phyloP scores from a whole-genome alignment of 2,888 invertebrate species.

The Lissocephala sabroskyi region DNA sequence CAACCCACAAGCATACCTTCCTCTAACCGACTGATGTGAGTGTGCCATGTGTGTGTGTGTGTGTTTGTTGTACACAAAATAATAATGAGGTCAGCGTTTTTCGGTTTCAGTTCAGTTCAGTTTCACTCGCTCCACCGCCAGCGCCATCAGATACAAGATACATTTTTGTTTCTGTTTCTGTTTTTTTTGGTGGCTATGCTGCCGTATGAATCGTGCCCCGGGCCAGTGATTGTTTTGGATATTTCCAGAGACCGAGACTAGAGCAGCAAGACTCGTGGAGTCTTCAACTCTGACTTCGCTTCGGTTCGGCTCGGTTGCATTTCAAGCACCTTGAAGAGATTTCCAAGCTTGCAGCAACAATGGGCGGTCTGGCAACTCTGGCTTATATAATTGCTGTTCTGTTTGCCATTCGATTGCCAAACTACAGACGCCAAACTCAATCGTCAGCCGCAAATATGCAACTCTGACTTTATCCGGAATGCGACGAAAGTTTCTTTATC shows the following conservation, averaged over 20 bases:
- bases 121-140: no score
- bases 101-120: constrained; percentile 30
- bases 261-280: constrained; percentile 24
- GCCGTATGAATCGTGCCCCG: not conserved
- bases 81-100: constrained; percentile 60
- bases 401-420: constrained; percentile 18
- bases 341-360: constrained; percentile 34
- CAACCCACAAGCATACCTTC: no score
- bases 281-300: no score
- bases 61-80: constrained; percentile 38
- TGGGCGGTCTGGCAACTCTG: constrained; percentile 43
- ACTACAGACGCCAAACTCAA: no score
- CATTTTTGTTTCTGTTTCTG: constrained; percentile 19
- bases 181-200: constrained; percentile 25
- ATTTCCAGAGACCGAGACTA: constrained; percentile 13
- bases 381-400: constrained; percentile 57
- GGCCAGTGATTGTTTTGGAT: constrained; percentile 2
- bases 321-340: constrained; percentile 56
- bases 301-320: constrained; percentile 44
- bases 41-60: constrained; percentile 15
- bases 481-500: no score
- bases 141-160: constrained; percentile 57
- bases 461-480: no score
- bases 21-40: no score
- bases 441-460: constrained; percentile 38